Base-by-base conservation (phyloP, 2,888 invertebrate genomes). In the Nezara viridula region DNA sequence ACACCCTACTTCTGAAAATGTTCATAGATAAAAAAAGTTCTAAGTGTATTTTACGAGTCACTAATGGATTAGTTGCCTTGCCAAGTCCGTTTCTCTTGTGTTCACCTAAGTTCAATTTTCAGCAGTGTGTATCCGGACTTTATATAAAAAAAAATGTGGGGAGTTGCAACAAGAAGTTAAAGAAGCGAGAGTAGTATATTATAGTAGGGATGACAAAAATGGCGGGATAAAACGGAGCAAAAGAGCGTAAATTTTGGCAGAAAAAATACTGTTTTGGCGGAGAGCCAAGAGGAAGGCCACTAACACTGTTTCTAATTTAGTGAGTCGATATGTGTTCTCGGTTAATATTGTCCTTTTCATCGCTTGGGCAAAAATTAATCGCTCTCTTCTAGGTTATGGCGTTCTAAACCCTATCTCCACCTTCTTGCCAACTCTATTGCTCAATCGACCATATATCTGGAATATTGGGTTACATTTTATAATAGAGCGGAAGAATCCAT, bases 221-320 rank as follows among this genome's bases (percentile, higher is more conserved):
- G 66, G 66, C 9, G 66, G 66, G 32, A 73, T 60, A 73, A 73
- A 73, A 37, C 37, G 66, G 66, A 37, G 32, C 19, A 73, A 37
- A 73, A 73, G 66, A 37, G 66, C 66, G 66, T 37, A 73, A 37
- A 73, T 73, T 60, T 73, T 21, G 66, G 16, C 7, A 21, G 37
- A 73, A 73, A 44, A 73, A 73, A 73, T 73, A 73, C 66, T 73
- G 66, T 37, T 73, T 73, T 73, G 66, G 66, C 66, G 32, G 9
- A 0, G 7, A 21, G 66, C 66, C 66, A 32, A 27, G 14, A 19
- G 6, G 16, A 21, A 21, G 7, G 19, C 32, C 32, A 37, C 66
- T 73, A 73, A 73, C 66, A 73, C 32, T 73, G 32, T 73, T 73
- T 73, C 66, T 73, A 73, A 73, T 73, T 73, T 73, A 73, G 32